Evolutionary conservation across 2,113 vertebrate species (phyloP).

Genomic region (Pseudopipra pipra): DNA sequence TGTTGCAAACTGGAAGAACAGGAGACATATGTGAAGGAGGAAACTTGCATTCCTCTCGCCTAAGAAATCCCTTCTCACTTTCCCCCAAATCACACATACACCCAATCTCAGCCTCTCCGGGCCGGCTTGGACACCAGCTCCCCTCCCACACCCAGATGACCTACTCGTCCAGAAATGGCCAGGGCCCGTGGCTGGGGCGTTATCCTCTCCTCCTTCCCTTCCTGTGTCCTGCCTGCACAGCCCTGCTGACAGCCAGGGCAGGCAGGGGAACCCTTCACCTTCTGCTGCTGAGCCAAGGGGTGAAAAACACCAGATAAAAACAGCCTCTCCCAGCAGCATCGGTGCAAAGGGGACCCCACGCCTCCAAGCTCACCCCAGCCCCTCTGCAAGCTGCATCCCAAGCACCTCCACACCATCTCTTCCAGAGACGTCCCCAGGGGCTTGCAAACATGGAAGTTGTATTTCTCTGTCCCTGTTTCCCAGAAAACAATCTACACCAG

Average conservation of each 20-base stretch:
- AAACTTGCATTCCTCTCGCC: conserved; percentile 69
- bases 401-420: background rate
- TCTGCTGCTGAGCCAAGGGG: background rate
- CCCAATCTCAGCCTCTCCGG: conserved; percentile 64
- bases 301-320: background rate
- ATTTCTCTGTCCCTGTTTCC: background rate
- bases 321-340: background rate
- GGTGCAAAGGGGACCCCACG: background rate
- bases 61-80: conserved; percentile 69
- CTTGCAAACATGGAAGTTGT: background rate
- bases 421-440: background rate
- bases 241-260: background rate
- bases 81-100: conserved; percentile 68
- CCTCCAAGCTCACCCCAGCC: background rate
- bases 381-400: background rate
- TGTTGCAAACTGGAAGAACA: conserved; percentile 57
- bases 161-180: conserved; percentile 51
- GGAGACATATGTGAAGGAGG: conserved; percentile 67
- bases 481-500: background rate
- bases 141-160: conserved; percentile 67
- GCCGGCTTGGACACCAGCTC: conserved; percentile 63
- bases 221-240: background rate
- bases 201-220: conserved; percentile 39
- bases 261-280: background rate
- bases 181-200: background rate